Percentiles rank a stretch among this genome's conserved stretches.
Conservation (phyloP, 2,888 invertebrate species). For the Noctua pronuba region DNA sequence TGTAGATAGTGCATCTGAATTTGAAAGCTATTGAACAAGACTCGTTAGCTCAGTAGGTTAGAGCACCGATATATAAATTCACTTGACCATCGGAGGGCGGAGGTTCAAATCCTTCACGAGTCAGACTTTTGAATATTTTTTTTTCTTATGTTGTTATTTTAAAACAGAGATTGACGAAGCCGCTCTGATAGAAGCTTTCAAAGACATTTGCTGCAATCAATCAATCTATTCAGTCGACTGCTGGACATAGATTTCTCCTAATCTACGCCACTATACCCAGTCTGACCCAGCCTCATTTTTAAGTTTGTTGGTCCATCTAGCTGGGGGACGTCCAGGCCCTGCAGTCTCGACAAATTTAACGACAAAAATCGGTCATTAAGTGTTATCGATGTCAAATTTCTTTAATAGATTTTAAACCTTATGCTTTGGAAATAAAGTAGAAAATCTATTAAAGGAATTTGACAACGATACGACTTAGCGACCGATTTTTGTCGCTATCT, state of each 20-base stretch:
- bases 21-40: constrained; percentile 1
- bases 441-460: too few species aligned
- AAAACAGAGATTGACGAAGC: too few species aligned
- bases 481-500: too few species aligned
- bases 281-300: background rate
- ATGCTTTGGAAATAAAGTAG: too few species aligned
- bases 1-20: background rate
- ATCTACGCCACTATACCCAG: background rate
- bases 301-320: background rate
- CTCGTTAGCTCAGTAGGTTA: constrained; percentile 55
- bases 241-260: background rate
- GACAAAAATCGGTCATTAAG: too few species aligned
- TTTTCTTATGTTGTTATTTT: too few species aligned
- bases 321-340: too few species aligned
- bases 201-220: background rate
- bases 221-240: background rate
- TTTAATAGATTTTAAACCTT: too few species aligned
- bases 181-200: background rate
- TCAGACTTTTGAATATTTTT: too few species aligned
- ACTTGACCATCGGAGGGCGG: constrained; percentile 53
- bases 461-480: too few species aligned
- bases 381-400: too few species aligned
- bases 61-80: constrained; percentile 49
- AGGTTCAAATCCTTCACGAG: constrained; percentile 56
- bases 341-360: too few species aligned